Base-by-base conservation (phyloP, 92 coral and sea anemone species). In the Actinernus sp. region DNA sequence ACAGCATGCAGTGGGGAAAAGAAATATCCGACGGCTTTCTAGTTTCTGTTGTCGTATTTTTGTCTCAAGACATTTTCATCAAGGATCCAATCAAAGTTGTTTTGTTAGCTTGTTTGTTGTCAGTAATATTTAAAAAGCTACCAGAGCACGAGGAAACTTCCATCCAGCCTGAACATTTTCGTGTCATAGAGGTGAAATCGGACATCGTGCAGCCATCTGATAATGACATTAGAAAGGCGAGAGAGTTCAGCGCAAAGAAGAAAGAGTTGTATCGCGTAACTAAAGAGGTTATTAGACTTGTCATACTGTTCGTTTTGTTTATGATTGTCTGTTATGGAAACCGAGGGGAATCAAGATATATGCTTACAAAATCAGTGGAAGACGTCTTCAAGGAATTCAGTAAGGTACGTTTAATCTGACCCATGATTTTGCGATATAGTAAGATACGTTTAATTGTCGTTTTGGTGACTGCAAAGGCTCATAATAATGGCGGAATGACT, bases 301-400 rank as follows among this genome's bases (percentile, higher is more conserved):
- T 84, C 25, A 40, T 77, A 11, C 71, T 88, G 53, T 60, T 81
- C 16, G 49, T 85, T 7, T 67, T 92, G 43, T 72, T 92, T 63
- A 68, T 71, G 74, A 67, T 82, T 1, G 92, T 86, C 24, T 85
- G 94, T 50, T 92, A 88, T 53, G 91, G 88, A 50, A 90, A 92
- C 58, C 80, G 90, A 19, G 78, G 73, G 14, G 63, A 53, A 8
- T 72, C 88, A 25, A 81, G 92, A 30, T 92, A 65, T 53, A 18
- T 73, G 36, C 55, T 92, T 44, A 92, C 96, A 20, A 74, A 68
- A 31, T 78, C 96, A 43, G 52, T 89, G 39, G 59, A 62, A 64
- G 86, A 89, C 9, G 46, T 89, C 5, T 84, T 89, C 16, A 33
- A 1, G 5, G 62, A 60, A 50, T 90, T 88, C 54, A 80, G 85